These are phyloP conservation scores for Blastobasis adustella DNA, from an alignment of 2,888 invertebrate genomes.

Conservation along the genomic window DNA sequence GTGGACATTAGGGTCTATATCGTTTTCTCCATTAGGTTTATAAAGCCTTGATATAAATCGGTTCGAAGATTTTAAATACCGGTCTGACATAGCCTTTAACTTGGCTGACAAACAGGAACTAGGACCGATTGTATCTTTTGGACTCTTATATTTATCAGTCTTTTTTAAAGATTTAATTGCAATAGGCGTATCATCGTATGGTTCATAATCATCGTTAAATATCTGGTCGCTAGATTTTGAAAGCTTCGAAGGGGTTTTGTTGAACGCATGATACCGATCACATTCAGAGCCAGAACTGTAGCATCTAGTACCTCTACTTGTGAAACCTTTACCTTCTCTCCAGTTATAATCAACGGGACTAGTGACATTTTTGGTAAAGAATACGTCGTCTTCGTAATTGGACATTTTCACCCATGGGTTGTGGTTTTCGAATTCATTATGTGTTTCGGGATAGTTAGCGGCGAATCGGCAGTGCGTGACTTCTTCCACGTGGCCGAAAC, in stretches of 20 bases:
- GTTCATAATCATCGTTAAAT: conserved; percentile 66
- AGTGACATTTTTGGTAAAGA: conserved; percentile 50
- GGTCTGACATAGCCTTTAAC: conserved; percentile 82
- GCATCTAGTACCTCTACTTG: conserved; percentile 58
- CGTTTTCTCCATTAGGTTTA: conserved; percentile 57
- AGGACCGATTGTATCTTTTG: conserved; percentile 65
- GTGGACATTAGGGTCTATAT: conserved; percentile 24
- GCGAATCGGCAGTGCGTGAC: conserved; percentile 48
- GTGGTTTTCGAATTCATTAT: conserved; percentile 66
- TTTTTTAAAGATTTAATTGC: conserved; percentile 55
- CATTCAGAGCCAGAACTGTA: conserved; percentile 71
- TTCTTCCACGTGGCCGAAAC: conserved; percentile 65
- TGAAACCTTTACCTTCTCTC: conserved; percentile 56
- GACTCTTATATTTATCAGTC: conserved; percentile 67
- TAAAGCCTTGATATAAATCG: conserved; percentile 81
- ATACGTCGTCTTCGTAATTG: conserved; percentile 66
- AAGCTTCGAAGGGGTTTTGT: conserved; percentile 58
- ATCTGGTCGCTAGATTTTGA: conserved; percentile 73
- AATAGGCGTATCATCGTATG: conserved; percentile 41
- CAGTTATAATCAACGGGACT: conserved; percentile 54
- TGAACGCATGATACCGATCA: conserved; percentile 61
- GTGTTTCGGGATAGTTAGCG: conserved; percentile 47
- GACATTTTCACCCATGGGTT: conserved; percentile 68
- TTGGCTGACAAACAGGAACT: conserved; percentile 81
- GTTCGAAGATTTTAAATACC: conserved; percentile 81